Base-by-base conservation (phyloP, 2,113 vertebrate species). In the Myodes glareolus region DNA sequence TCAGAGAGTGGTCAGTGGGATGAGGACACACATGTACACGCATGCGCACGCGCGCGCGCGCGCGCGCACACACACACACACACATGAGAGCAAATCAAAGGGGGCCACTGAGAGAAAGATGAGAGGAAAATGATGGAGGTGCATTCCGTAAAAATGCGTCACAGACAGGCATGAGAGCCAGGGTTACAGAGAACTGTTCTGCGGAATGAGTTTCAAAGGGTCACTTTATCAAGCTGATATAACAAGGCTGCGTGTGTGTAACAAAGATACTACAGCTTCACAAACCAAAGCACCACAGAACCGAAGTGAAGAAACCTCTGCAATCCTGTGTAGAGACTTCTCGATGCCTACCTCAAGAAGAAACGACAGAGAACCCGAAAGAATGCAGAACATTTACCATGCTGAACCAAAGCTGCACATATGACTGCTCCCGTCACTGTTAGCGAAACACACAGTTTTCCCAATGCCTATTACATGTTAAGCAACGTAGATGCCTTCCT, bases 311-410 rank as follows among this genome's bases (percentile, higher is more conserved):
- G 42, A 92, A 87, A 65, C 84, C 33, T 50, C 33, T n/a, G 80
- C 86, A 94, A 13, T 92, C 68, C 68, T 23, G 72, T 90, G 25
- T 84, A 65, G 84, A 80, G 96, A 76, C 67, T 61, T 86, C 39
- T 12, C 89, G 94, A 75, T 42, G 77, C 68, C 72, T 70, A 47
- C 88, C 11, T 96, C n/a, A 21, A 63, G 88, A 81, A 19, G 19
- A 55, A 75, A 27, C 42, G 31, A 94, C n/a, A 95, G 89, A 81
- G 88, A 76, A 88, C 91, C 94, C 90, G 72, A 72, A 89, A 67
- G 52, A 91, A 86, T 42, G 16, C 4, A 91, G 87, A 61, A 9
- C 21, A 67, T 14, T 82, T 61, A 82, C 52, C 10, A 36, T 3
- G n/a, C n/a, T 50, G 67, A 92, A 87, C 52, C 52, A 93, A 67